Evolutionary conservation across 2,113 vertebrate species (phyloP).

Genomic region (Ceratotherium simum): DNA sequence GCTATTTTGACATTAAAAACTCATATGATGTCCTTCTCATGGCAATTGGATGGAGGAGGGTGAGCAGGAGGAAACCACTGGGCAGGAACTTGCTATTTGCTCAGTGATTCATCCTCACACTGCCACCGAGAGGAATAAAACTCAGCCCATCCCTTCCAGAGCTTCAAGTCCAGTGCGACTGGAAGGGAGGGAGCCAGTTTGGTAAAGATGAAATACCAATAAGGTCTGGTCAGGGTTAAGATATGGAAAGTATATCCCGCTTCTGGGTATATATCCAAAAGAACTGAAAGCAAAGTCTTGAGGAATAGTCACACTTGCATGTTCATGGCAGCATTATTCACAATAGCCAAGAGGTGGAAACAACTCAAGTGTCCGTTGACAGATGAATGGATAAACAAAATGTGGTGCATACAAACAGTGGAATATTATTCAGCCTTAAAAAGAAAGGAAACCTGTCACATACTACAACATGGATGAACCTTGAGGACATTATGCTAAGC

Average conservation of each 20-base stretch:
- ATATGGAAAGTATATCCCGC: background rate
- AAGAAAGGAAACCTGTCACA: background rate
- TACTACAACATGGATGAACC: background rate
- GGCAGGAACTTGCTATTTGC: constrained; percentile 33
- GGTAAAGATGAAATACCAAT: background rate
- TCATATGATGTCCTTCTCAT: background rate
- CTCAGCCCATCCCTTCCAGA: background rate
- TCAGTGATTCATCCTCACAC: background rate
- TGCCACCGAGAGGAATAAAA: background rate
- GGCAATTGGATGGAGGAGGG: too few species aligned
- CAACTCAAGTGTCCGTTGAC: background rate
- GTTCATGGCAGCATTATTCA: background rate
- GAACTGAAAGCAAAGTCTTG: background rate
- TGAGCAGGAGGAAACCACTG: background rate
- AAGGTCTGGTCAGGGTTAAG: background rate
- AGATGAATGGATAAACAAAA: background rate
- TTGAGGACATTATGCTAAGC: background rate
- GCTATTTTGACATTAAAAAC: background rate
- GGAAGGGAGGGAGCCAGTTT: background rate
- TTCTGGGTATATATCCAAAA: background rate
- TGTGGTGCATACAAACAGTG: background rate
- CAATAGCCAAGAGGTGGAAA: background rate
- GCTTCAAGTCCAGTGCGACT: background rate
- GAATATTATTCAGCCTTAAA: background rate
- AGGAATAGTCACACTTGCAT: background rate